phyloP scores from a whole-genome alignment of 2,113 vertebrate genomes.

The Lepus timidus region DNA sequence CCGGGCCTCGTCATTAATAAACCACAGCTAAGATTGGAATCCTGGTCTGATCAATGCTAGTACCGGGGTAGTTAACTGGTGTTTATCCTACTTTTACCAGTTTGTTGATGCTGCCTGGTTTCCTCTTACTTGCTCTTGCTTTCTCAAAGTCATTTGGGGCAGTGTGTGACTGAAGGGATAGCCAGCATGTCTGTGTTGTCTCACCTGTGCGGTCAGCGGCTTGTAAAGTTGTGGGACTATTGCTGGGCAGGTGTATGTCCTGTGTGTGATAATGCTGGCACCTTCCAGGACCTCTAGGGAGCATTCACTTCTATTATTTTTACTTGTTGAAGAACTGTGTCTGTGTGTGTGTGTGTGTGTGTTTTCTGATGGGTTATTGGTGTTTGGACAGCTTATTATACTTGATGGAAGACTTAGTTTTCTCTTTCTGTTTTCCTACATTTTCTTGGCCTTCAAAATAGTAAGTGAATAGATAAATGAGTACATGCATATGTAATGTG shows the following conservation, averaged over 20 bases:
- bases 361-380: background rate
- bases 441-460: background rate
- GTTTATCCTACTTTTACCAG: background rate
- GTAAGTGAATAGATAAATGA: background rate
- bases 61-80: background rate
- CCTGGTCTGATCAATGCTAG: background rate
- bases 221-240: background rate
- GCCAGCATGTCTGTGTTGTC: background rate
- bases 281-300: background rate
- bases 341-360: too few species aligned
- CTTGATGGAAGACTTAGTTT: background rate
- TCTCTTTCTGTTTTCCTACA: background rate
- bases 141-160: background rate
- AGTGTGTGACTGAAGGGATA: background rate
- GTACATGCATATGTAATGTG: background rate
- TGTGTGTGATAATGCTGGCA: rapidly evolving
- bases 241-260: rapidly evolving
- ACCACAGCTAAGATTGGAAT: background rate
- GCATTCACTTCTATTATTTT: background rate
- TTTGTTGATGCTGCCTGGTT: background rate
- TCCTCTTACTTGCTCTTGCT: background rate
- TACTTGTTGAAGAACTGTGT: background rate
- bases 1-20: background rate
- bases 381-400: background rate
- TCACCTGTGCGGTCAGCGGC: too few species aligned